These are phyloP conservation scores for Acipenser oxyrinchus DNA, from an alignment of 2,797 vertebrate species.

Conservation along the genomic window DNA sequence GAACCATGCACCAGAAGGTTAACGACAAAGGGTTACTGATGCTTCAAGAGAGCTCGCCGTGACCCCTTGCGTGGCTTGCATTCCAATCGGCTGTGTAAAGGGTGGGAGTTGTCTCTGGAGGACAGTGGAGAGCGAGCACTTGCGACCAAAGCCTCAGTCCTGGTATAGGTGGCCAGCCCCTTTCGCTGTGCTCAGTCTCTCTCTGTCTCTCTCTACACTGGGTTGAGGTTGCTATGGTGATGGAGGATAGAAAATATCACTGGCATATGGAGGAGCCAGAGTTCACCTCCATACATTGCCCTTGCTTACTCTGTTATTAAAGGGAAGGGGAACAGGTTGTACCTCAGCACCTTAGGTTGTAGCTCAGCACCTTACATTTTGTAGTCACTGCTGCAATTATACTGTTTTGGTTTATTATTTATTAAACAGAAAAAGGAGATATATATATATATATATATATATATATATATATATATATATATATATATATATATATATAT, in stretches of 20 bases:
- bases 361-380: no score
- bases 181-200: not conserved
- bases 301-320: constrained; percentile 6
- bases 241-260: constrained; percentile 27
- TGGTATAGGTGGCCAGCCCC: constrained; percentile 25
- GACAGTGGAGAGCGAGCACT: constrained; percentile 44
- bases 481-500: no score
- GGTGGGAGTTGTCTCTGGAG: constrained; percentile 45
- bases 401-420: no score
- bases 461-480: no score
- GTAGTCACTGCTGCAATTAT: no score
- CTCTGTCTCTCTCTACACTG: constrained; percentile 24
- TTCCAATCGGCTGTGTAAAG: constrained; percentile 77
- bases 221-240: constrained; percentile 36
- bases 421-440: no score
- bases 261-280: constrained; percentile 19
- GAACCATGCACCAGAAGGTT: constrained; percentile 56
- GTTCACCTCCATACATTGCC: constrained; percentile 13
- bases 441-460: no score
- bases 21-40: constrained; percentile 57
- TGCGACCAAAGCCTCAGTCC: constrained; percentile 26
- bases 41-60: constrained; percentile 58
- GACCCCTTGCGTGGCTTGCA: constrained; percentile 65
- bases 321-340: not conserved
- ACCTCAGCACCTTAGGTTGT: no score